Percentiles rank a stretch among this genome's conserved stretches.
Conservation (phyloP, 2,888 invertebrate species). For the Ophioninae sp. region DNA sequence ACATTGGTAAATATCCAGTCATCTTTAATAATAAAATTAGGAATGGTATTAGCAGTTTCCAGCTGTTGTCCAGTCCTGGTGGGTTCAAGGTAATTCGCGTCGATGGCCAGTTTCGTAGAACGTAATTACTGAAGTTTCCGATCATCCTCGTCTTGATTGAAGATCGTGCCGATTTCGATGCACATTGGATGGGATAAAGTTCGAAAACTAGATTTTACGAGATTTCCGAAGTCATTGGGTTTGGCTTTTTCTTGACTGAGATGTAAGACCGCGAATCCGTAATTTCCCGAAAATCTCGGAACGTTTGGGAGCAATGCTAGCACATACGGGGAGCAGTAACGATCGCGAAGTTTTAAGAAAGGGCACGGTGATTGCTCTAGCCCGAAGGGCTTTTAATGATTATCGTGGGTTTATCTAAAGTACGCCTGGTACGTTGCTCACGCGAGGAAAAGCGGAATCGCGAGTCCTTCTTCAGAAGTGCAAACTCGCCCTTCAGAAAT, state of each 20-base stretch:
- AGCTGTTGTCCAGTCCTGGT: no score
- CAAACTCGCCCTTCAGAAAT: no score
- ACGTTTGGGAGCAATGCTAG: background rate
- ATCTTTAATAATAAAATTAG: background rate
- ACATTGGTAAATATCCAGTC: background rate
- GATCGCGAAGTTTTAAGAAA: slow-evolving; percentile 34
- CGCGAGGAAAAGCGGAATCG: slow-evolving; percentile 25
- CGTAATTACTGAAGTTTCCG: background rate
- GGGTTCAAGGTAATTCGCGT: background rate
- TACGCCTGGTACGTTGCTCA: slow-evolving; percentile 48
- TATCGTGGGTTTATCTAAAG: slow-evolving; percentile 48
- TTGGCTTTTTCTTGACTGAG: background rate
- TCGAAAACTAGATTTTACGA: background rate
- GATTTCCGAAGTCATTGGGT: background rate
- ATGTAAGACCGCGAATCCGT: background rate
- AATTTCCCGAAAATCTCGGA: background rate
- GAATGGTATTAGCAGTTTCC: background rate
- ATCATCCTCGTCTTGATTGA: background rate
- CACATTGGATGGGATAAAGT: background rate
- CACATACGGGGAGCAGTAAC: slow-evolving; percentile 38
- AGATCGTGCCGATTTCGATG: background rate
- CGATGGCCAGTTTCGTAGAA: background rate
- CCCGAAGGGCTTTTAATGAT: slow-evolving; percentile 19
- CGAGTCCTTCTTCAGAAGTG: background rate
- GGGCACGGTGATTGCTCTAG: slow-evolving; percentile 25